Conservation (phyloP, 2,113 vertebrate genomes). For the Rynchops niger region DNA sequence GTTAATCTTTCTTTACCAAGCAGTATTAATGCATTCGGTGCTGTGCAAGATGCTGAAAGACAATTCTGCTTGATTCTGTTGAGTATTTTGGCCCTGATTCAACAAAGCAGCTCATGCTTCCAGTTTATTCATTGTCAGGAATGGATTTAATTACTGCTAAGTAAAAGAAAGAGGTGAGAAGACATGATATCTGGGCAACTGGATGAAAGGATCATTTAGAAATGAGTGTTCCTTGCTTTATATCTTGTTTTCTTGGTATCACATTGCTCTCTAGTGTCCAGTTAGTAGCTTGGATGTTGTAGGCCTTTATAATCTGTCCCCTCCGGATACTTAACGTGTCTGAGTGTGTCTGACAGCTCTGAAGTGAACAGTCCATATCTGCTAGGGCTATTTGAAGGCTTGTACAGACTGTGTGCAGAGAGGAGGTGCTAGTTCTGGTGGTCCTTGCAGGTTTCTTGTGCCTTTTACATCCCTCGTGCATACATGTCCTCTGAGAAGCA, state of each 20-base stretch:
- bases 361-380: neutral
- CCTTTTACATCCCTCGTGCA: neutral
- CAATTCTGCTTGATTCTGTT: neutral
- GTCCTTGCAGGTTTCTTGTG: neutral
- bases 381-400: neutral
- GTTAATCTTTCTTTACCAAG: neutral
- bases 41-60: neutral
- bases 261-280: neutral
- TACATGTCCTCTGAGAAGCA: neutral
- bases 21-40: fast-evolving
- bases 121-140: neutral
- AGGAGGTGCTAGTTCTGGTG: neutral
- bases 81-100: neutral
- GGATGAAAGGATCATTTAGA: neutral
- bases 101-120: neutral
- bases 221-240: neutral
- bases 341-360: neutral
- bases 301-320: neutral
- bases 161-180: neutral
- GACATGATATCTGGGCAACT: neutral
- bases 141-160: neutral
- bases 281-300: neutral
- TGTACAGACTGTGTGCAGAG: neutral
- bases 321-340: neutral
- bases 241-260: neutral